Evolutionary conservation across 2,888 invertebrate genomes (phyloP), one percentile per base, ranked within the genome.

Genomic region (Temnothorax ravouxi): DNA sequence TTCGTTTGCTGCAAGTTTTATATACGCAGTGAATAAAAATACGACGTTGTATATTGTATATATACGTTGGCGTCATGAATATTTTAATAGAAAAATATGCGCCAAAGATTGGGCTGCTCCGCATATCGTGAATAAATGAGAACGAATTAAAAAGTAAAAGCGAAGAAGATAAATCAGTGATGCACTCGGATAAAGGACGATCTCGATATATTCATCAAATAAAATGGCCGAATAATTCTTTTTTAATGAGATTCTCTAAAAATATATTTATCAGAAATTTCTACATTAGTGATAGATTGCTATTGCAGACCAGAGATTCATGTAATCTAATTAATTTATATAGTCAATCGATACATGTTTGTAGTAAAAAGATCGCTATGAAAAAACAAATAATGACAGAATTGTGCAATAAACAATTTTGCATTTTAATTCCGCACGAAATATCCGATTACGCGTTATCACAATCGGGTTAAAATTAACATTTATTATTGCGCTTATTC

Each of bases 251-350:
- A 54, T 13, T 15, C 56, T 34, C 8, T 47, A 79, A 59, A 79
- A 79, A 69, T 47, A 47, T 47, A 44, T 21, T 41, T 47, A 59
- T 34, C 69, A 69, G 21, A 67, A 69, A 21, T 34, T 64, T 25
- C n/a, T 67, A 67, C 29, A 56, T 6, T 44, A 34, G 34, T 56
- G 13, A 44, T 9, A 56, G 54, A 44, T 34, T 47, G 21, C 2
- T 52, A n/a, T 59, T 34, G 8, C 56, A 56, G 34, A 69, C 15
- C 2, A 4, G n/a, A 67, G 29, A 56, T 56, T 15, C 18, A 29
- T 21, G 34, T 18, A 15, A 44, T 66, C 15, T 66, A 66, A 66
- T 29, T 59, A 29, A 59, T 44, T 8, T 4, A n/a, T 38, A 64
- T 41, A 66, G 54, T 9, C 66, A 66, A 66, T 66, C n/a, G 13